Base-by-base conservation (phyloP, 2,888 invertebrate genomes). In the Himalopsyche anomala region DNA sequence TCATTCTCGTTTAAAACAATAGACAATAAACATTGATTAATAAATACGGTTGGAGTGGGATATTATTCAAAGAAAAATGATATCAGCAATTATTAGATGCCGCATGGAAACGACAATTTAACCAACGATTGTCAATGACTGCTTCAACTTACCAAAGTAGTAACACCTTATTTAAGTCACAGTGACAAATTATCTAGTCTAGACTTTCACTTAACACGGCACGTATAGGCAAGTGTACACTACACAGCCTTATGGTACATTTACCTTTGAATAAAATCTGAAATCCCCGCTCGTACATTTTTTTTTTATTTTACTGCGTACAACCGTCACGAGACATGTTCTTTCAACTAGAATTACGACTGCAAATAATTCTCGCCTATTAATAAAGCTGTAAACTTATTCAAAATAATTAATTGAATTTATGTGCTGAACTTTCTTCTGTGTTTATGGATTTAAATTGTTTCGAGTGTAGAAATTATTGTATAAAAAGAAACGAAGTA, bases 181-280 rank as follows among this genome's bases (percentile, higher is more conserved):
- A 55, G 45, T 82, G 83, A 85, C 83, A 85, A 83, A 85, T 85
- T 85, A 85, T 85, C 85, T 45, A 54, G 85, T 85, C 85, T 85
- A 85, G 85, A 85, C 85, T 80, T 82, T 82, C 55, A 55, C 55
- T 82, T 82, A 28, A 51, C 81, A 51, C 62, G 62, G 62, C 45
- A 19, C 15, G 51, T 17, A 42, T 81, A 42, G 81, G 80, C 40
- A 42, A 19, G 36, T n/a, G 80, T 42, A n/a, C 80, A 40, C 42
- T 40, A 42, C 38, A 62, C 62, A 62, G 19, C 62, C 62, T 62
- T 19, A 62, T 19, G 62, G 62, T 62, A 62, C 62, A 62, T 62
- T 62, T 62, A 62, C 62, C 62, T 62, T 62, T 62, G 62, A 62
- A 62, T 62, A 62, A 62, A 62, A 62, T 62, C 62, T 62, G 62